These are phyloP conservation scores for Rhinopomastus cyanomelas DNA, from an alignment of 2,113 vertebrate genomes.

Conservation along the genomic window DNA sequence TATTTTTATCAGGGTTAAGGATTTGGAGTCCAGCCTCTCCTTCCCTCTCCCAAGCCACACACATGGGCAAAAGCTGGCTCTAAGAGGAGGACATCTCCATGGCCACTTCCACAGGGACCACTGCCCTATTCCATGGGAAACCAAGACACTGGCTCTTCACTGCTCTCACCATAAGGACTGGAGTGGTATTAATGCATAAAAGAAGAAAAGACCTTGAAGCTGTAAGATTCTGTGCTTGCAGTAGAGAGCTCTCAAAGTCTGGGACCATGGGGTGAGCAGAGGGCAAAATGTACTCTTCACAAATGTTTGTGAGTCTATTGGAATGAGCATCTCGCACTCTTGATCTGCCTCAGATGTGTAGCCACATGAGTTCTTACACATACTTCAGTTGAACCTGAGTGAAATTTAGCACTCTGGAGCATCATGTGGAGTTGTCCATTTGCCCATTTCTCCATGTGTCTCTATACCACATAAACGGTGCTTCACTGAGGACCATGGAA, in stretches of 20 bases:
- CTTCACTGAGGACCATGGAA: rapidly evolving
- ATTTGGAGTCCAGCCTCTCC: not conserved
- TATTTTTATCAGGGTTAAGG: not conserved
- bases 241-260: not conserved
- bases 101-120: not conserved
- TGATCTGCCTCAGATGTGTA: conserved; percentile 22
- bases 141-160: not conserved
- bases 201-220: not conserved
- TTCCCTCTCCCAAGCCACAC: not conserved
- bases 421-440: not conserved
- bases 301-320: not conserved
- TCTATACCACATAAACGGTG: not conserved
- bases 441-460: not conserved
- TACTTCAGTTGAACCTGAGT: not conserved
- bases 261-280: not conserved
- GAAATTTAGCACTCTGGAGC: conserved; percentile 1
- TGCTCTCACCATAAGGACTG: rapidly evolving
- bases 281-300: not conserved
- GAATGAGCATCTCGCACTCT: not conserved
- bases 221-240: rapidly evolving
- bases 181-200: not conserved
- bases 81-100: not conserved
- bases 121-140: not conserved
- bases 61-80: rapidly evolving
- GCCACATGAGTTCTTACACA: conserved; percentile 40